Evolutionary conservation across 2,888 invertebrate genomes (phyloP).

Genomic region (Xylocampa areola): DNA sequence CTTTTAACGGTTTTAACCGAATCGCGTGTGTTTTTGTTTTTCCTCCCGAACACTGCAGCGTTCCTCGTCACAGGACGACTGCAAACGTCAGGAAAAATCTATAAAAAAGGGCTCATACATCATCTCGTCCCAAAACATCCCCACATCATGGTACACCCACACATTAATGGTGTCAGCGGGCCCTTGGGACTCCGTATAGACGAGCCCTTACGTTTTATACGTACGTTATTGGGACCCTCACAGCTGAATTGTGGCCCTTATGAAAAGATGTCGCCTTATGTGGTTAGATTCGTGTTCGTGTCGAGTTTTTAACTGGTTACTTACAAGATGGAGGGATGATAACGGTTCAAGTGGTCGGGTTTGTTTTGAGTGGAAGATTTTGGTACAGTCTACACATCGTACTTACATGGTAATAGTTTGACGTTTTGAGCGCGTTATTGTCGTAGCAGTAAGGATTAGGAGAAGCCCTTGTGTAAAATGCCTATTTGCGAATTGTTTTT

Average conservation of each 20-base stretch:
- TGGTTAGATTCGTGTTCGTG: conserved; percentile 39
- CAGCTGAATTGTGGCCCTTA: conserved; percentile 52
- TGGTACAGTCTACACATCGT: neutral
- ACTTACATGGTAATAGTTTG: too few species aligned
- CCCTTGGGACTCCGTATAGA: conserved; percentile 49
- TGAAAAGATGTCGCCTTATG: conserved; percentile 56
- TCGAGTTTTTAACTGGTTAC: conserved; percentile 48
- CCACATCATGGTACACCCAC: conserved; percentile 22
- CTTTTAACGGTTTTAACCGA: too few species aligned
- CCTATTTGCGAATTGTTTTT: too few species aligned
- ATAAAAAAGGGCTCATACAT: too few species aligned
- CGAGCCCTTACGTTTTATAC: conserved; percentile 62
- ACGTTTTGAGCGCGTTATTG: too few species aligned
- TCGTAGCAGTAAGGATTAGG: too few species aligned
- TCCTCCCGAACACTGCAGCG: too few species aligned
- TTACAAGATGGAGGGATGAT: conserved; percentile 45
- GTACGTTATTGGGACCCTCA: conserved; percentile 54
- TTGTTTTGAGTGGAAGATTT: conserved; percentile 10
- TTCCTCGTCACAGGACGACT: too few species aligned
- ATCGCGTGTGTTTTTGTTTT: too few species aligned
- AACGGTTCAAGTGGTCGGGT: conserved; percentile 1
- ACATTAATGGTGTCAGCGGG: conserved; percentile 60
- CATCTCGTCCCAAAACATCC: conserved; percentile 14
- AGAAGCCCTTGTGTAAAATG: too few species aligned
- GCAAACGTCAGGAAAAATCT: too few species aligned